phyloP scores from a whole-genome alignment of 2,113 vertebrate species.

The Nothobranchius kuhntae region DNA sequence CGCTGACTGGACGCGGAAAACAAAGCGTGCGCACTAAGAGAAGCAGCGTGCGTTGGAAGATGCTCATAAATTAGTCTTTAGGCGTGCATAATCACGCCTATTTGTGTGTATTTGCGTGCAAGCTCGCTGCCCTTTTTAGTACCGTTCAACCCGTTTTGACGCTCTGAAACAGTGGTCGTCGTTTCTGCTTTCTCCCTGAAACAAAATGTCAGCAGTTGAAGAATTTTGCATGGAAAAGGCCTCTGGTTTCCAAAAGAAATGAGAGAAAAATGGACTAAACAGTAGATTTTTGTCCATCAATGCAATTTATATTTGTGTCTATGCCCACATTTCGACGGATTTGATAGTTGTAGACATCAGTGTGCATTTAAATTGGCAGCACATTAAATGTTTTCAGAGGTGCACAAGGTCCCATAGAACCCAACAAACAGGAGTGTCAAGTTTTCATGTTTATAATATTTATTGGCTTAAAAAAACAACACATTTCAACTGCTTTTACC shows the following conservation, averaged over 20 bases:
- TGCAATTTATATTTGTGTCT: too few species aligned
- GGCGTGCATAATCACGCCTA: neutral
- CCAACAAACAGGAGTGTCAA: too few species aligned
- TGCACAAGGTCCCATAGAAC: neutral
- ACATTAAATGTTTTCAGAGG: neutral
- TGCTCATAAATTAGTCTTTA: neutral
- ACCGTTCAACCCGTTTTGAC: too few species aligned
- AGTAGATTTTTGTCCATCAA: too few species aligned
- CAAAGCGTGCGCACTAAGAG: conserved; percentile 5
- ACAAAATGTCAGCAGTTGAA: conserved; percentile 51
- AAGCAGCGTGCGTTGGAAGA: neutral
- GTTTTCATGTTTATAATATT: too few species aligned
- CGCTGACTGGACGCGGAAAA: neutral
- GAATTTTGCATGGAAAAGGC: conserved; percentile 20
- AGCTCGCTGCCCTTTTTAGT: too few species aligned
- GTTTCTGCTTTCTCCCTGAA: conserved; percentile 11
- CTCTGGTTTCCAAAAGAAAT: neutral
- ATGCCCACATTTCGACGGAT: neutral
- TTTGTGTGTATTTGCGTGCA: too few species aligned
- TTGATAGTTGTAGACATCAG: neutral
- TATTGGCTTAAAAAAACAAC: too few species aligned
- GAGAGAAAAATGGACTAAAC: too few species aligned
- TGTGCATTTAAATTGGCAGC: neutral
- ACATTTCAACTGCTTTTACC: too few species aligned
- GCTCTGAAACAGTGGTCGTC: neutral